Conservation (phyloP, 2,888 invertebrate genomes). For the Metopia argyrocephala region DNA sequence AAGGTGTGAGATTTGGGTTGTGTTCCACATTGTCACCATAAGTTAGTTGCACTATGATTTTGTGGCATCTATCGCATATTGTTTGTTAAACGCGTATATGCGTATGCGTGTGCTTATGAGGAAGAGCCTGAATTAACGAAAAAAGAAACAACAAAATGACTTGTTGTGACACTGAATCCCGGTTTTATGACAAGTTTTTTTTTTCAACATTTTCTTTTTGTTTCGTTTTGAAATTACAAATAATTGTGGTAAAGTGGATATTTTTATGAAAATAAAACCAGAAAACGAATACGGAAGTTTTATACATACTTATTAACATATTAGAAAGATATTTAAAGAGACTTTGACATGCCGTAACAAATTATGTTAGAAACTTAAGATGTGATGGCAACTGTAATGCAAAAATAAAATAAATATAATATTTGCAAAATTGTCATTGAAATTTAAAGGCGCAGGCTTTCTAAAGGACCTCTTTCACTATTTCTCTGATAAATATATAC, state of each 20-base stretch:
- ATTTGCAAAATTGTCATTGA: too few species aligned
- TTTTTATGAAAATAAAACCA: too few species aligned
- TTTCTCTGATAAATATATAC: too few species aligned
- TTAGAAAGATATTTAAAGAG: background rate
- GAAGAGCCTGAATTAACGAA: constrained; percentile 21
- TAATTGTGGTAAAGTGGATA: constrained; percentile 5
- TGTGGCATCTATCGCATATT: background rate
- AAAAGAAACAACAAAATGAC: constrained; percentile 53
- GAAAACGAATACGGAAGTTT: background rate
- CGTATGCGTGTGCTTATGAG: background rate
- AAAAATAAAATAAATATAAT: too few species aligned
- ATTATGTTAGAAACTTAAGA: background rate
- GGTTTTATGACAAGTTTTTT: constrained; percentile 60
- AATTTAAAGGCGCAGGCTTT: too few species aligned
- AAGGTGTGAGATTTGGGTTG: constrained; percentile 65
- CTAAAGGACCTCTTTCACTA: too few species aligned
- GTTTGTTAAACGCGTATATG: too few species aligned
- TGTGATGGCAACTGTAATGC: background rate
- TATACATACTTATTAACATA: background rate
- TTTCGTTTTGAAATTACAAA: constrained; percentile 3
- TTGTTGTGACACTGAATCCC: constrained; percentile 62
- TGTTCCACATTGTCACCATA: constrained; percentile 62
- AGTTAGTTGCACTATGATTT: constrained; percentile 13
- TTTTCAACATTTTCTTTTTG: background rate
- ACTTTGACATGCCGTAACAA: constrained; percentile 1